Evolutionary conservation across 2,113 vertebrate species (phyloP), one percentile per base, ranked within the genome.

Genomic region (Campylorhamphus procurvoides): DNA sequence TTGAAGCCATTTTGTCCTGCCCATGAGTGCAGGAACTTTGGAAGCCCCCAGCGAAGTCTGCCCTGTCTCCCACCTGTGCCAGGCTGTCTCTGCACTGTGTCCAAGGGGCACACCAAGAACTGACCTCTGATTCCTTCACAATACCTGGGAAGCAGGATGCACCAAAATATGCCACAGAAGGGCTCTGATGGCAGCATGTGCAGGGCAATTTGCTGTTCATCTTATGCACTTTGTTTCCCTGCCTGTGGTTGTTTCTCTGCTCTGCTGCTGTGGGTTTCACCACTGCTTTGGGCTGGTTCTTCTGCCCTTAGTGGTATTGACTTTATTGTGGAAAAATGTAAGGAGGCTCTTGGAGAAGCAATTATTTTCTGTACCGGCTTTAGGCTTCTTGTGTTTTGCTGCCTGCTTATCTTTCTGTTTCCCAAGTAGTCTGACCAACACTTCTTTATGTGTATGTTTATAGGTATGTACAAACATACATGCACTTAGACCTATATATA

Each of bases 61-160:
- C 14, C 33, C 25, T 75, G 6, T n/a, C 33, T 35, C 69, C 53
- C 50, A 18, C 15, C 18, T 0, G 0, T 3, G 3, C 55, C 50
- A 46, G 59, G 22, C 28, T 75, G 5, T n/a, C 28, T 18, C 19
- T 47, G 35, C 29, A 13, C 69, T 49, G 29, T 37, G n/a, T 5
- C 2, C 3, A 0, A 72, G 25, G 18, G 33, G 29, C 50, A 18
- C 47, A 13, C 18, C 25, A 52, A 59, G 35, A 84, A 14, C 72
- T 68, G 47, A 50, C 29, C 63, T 59, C 12, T 7, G 31, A 8
- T 14, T 47, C 35, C 72, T 77, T 33, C 20, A 5, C 44, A 60
- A 2, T 6, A 9, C 33, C 53, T 55, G 25, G 35, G 39, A 80
- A 55, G 64, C 47, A 86, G 52, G 35, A 14, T 25, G 50, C 53